Base-by-base conservation (phyloP, 2,888 invertebrate genomes). In the Terebella lapidaria region DNA sequence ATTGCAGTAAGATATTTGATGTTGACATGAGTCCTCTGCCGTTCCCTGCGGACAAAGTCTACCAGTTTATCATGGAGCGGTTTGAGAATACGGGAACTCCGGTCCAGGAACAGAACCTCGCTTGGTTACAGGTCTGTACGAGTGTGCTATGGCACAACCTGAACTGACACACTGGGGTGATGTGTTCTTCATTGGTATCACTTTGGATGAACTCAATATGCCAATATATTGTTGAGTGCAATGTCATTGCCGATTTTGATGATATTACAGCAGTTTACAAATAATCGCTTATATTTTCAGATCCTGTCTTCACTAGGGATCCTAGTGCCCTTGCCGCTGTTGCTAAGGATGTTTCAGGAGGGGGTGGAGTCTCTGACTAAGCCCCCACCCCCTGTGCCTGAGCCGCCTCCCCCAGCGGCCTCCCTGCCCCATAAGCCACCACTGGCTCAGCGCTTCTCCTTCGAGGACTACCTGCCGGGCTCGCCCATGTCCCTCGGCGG, bases 21-120 rank as follows among this genome's bases (percentile, higher is more conserved):
- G 90, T 93, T 0, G 95, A 96, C 74, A 91, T 95, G 86, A 92
- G 91, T 64, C 93, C 96, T 55, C 83, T 95, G 45, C 94, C 95
- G 1, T 92, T 97, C 74, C 92, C 94, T 74, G 89, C 92, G n/a
- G 88, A 89, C 69, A 90, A 92, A 73, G 89, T 97, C 86, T 99
- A 95, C 81, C 89, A 91, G 74, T 99, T 99, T 80, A 90, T 97
- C 42, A 88, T 89, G 0, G 87, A 89, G 58, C 85, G 93, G 56
- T 94, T 96, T 65, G 70, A 72, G 56, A 75, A 78, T 52, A 73
- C 74, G 20, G 73, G 76, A 58, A 77, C 79, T 25, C 73, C 76
- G 53, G 81, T 83, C 5, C 81, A 83, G 70, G 80, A 82, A 65
- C 81, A 83, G 62, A 82, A 81, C 2, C 69, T 84, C 26, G 80